A percentile compares a stretch with the other conserved stretches of the same genome.
These are phyloP conservation scores for Dendrocopos noguchii DNA, from an alignment of 2,113 vertebrate genomes.

Conservation along the genomic window DNA sequence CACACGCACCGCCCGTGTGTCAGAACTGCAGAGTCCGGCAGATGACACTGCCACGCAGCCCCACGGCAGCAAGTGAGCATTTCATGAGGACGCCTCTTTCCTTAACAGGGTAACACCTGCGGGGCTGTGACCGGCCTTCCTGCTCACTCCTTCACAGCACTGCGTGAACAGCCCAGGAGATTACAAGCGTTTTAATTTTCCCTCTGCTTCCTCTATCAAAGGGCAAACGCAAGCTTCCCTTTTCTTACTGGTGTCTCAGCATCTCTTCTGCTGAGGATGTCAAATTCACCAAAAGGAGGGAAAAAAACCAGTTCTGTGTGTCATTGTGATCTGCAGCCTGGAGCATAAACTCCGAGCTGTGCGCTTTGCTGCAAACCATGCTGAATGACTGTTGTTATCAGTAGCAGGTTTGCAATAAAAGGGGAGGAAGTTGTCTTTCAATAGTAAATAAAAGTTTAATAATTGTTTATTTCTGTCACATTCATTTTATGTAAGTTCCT, in stretches of 20 bases:
- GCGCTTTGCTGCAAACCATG: neutral
- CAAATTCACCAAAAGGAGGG: neutral
- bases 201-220: neutral
- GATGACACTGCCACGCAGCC: too few species aligned
- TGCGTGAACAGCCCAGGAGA: neutral
- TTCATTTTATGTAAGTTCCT: neutral
- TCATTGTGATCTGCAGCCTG: neutral
- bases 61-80: rapidly evolving
- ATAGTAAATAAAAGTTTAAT: neutral
- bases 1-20: too few species aligned
- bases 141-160: neutral
- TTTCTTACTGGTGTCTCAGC: neutral
- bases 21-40: neutral
- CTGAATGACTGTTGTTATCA: neutral
- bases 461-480: neutral
- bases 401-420: neutral
- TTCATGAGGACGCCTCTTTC: neutral
- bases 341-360: neutral
- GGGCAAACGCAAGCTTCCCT: neutral
- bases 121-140: too few species aligned
- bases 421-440: neutral
- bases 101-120: rapidly evolving
- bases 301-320: neutral
- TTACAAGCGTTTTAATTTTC: rapidly evolving
- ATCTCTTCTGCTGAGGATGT: neutral